A percentile compares a stretch with the other conserved stretches of the same genome.
phyloP scores from a whole-genome alignment of 2,113 vertebrate species.

The Rana temporaria region DNA sequence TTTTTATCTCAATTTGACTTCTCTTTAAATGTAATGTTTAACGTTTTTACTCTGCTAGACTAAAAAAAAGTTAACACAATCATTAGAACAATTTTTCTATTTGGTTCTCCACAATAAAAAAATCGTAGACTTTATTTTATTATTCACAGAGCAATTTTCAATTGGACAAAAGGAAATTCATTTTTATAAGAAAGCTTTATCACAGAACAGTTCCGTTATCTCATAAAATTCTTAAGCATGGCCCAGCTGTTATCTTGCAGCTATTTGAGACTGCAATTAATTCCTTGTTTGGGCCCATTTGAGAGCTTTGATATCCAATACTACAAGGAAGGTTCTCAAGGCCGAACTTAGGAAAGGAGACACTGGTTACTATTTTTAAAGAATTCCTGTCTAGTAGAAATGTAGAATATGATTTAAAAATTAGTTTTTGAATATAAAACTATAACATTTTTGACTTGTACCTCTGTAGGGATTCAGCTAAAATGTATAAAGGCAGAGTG shows the following conservation, averaged over 20 bases:
- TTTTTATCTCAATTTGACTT: no score
- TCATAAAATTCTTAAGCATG: constrained; percentile 12
- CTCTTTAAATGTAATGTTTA: no score
- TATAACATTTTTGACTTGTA: no score
- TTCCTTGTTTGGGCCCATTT: constrained; percentile 8
- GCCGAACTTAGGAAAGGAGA: neutral
- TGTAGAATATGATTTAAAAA: no score
- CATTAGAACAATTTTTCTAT: no score
- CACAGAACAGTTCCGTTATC: constrained; percentile 27
- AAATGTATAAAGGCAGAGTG: no score
- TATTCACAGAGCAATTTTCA: constrained; percentile 24
- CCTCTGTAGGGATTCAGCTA: no score
- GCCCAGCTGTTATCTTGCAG: constrained; percentile 12
- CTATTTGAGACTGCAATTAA: constrained; percentile 34
- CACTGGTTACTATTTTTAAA: neutral
- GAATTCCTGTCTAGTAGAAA: no score
- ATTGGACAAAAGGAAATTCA: constrained; percentile 43
- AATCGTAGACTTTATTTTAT: constrained; percentile 1
- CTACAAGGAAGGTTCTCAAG: constrained; percentile 11
- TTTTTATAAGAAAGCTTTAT: constrained; percentile 40
- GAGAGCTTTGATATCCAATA: constrained; percentile 15
- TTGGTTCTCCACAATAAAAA: neutral
- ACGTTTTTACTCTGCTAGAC: no score
- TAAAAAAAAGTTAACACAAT: no score
- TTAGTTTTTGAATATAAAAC: no score